These are phyloP conservation scores for Drosophila subpulchrella DNA, from an alignment of 1,140 invertebrate genomes.

Conservation along the genomic window DNA sequence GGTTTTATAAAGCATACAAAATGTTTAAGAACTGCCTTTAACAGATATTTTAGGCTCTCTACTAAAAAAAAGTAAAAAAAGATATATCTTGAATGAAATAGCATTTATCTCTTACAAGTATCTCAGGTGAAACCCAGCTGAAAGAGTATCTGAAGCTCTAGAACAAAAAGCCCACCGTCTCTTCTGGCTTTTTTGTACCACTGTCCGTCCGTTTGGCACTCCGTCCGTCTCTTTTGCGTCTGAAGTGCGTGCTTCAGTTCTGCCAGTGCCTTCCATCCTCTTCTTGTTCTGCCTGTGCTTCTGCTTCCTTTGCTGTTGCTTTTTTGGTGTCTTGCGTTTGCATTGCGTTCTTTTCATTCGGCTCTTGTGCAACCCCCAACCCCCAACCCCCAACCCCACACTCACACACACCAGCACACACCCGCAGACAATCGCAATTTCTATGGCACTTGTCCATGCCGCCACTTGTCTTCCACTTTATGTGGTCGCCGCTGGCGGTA, in stretches of 20 bases:
- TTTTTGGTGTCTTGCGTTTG: slow-evolving; percentile 74
- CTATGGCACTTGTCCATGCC: slow-evolving; percentile 78
- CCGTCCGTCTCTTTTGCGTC: slow-evolving; percentile 59
- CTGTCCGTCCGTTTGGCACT: slow-evolving; percentile 29
- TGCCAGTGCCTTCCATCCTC: slow-evolving; percentile 28
- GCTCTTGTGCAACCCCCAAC: slow-evolving; percentile 61
- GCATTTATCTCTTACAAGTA: background rate
- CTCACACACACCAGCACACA: slow-evolving; percentile 31
- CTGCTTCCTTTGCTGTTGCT: slow-evolving; percentile 42
- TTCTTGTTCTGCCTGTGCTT: slow-evolving; percentile 22
- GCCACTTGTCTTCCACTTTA: slow-evolving; percentile 81
- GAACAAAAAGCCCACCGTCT: background rate
- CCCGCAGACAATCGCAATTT: slow-evolving; percentile 59
- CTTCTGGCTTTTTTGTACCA: background rate
- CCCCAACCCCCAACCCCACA: slow-evolving; percentile 1
- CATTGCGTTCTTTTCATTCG: slow-evolving; percentile 72
- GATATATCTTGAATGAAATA: no score
- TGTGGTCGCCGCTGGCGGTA: slow-evolving; percentile 62
- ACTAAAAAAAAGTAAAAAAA: no score
- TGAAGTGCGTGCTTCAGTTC: slow-evolving; percentile 76
- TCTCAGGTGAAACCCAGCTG: no score
- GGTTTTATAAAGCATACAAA: no score
- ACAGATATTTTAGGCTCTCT: no score
- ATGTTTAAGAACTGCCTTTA: no score
- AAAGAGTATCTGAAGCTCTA: slow-evolving; percentile 10